These are phyloP conservation scores for Apomyelois bistriatella DNA, from an alignment of 2,888 invertebrate genomes.

Conservation along the genomic window DNA sequence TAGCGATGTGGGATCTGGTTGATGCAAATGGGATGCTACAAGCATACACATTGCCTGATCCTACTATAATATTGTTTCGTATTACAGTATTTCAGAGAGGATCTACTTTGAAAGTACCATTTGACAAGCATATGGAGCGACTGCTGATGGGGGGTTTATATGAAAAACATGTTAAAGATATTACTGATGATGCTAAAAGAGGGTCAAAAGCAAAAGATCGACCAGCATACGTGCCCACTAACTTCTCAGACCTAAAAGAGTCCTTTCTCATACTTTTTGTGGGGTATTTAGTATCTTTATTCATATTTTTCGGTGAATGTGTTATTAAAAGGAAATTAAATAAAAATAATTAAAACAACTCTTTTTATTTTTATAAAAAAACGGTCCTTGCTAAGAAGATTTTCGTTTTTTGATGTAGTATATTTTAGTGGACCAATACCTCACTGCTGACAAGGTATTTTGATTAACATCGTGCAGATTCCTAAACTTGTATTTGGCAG, in stretches of 20 bases:
- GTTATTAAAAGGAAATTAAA: not conserved
- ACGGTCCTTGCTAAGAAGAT: too few species aligned
- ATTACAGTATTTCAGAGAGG: not conserved
- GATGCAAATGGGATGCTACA: not conserved
- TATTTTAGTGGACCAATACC: too few species aligned
- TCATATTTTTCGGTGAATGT: slow-evolving; percentile 1
- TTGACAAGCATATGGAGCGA: not conserved
- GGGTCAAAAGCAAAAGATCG: not conserved
- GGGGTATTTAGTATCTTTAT: not conserved
- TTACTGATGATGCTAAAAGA: not conserved
- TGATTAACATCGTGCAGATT: too few species aligned
- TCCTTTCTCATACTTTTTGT: not conserved
- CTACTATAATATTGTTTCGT: not conserved
- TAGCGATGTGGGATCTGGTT: not conserved
- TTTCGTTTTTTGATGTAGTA: too few species aligned
- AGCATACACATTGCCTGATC: not conserved
- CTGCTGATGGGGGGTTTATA: not conserved
- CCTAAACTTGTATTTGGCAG: too few species aligned
- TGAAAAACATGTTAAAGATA: not conserved
- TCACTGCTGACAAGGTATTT: too few species aligned
- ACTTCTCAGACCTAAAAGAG: not conserved
- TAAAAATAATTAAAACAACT: not conserved
- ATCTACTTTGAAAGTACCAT: not conserved
- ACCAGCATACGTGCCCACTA: not conserved
- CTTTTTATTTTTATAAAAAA: too few species aligned